Base-by-base conservation (phyloP, 2,113 vertebrate genomes). In the Anhinga rufa region DNA sequence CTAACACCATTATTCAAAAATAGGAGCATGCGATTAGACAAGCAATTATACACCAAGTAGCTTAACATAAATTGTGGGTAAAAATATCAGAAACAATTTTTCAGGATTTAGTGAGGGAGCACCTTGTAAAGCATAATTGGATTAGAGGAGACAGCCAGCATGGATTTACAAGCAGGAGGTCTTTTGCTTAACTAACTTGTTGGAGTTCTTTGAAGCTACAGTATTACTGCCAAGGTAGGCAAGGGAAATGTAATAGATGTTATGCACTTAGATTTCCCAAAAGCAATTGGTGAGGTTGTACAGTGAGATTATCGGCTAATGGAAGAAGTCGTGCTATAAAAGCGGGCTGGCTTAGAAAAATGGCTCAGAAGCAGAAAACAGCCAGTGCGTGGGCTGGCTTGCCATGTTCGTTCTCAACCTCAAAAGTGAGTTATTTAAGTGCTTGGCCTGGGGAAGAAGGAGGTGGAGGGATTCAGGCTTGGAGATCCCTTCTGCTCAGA, bases 61-160 rank as follows among this genome's bases (percentile, higher is more conserved):
- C 96, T 97, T 97, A 97, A 97, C 95, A 96, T 95, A 97, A 97
- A 95, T 96, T 86, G 93, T 79, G 97, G 83, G 96, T 64, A 96
- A 97, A 97, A 97, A 95, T 95, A 97, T 96, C 97, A 97, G 94
- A 97, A 97, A 97, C 96, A 92, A 93, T 97, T 97, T 97, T 91
- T 94, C 78, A 88, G 96, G 97, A 93, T 97, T 97, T 97, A 96
- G 97, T 70, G 86, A 94, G 86, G 83, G 95, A 98, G 95, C 96
- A 97, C 96, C 97, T 97, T 97, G 95, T 97, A 97, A 96, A 96
- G 94, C 71, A 76, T 97, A 98, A 98, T 98, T 98, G 97, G 97
- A 98, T 97, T 98, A 97, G 96, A 93, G 86, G 74, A 97, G 96
- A 96, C 97, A 97, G 96, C 88, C 91, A 86, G 96, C 78, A 25